Evolutionary conservation across 2,113 vertebrate species (phyloP).

Genomic region (Hucho hucho): DNA sequence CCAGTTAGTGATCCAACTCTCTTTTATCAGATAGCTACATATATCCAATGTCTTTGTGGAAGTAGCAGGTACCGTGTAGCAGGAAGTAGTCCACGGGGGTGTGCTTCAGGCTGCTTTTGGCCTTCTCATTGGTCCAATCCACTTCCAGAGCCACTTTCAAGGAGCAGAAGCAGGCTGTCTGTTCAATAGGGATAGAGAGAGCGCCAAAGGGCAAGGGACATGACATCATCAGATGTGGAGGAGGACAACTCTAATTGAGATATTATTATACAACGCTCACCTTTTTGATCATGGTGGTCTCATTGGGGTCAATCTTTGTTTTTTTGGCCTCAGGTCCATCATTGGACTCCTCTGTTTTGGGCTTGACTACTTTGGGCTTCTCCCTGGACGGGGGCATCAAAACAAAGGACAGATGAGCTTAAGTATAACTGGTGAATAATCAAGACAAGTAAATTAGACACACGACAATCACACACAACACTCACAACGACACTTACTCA

Average conservation of each 20-base stretch:
- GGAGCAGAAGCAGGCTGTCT: constrained; percentile 81
- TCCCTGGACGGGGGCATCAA: constrained; percentile 70
- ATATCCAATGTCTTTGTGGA: too few species aligned
- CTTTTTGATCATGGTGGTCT: constrained; percentile 92
- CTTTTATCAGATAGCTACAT: too few species aligned
- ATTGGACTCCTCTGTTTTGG: constrained; percentile 57
- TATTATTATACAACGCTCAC: constrained; percentile 51
- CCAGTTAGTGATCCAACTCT: too few species aligned
- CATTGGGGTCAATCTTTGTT: constrained; percentile 79
- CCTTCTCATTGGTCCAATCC: constrained; percentile 84
- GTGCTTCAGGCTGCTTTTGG: constrained; percentile 75
- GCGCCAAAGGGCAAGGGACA: neutral
- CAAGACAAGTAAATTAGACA: neutral
- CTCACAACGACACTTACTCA: constrained; percentile 79
- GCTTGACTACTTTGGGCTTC: constrained; percentile 83
- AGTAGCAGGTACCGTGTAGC: constrained; percentile 76
- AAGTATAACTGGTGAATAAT: neutral
- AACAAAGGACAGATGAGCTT: neutral
- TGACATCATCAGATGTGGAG: neutral
- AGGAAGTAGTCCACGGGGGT: constrained; percentile 86
- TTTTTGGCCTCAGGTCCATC: constrained; percentile 88
- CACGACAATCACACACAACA: neutral
- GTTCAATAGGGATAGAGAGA: constrained; percentile 24
- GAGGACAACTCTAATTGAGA: neutral
- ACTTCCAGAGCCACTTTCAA: constrained; percentile 85